A percentile compares a stretch with the other conserved stretches of the same genome.
phyloP scores from a whole-genome alignment of 2,888 invertebrate genomes.

The Drosophila mimica region DNA sequence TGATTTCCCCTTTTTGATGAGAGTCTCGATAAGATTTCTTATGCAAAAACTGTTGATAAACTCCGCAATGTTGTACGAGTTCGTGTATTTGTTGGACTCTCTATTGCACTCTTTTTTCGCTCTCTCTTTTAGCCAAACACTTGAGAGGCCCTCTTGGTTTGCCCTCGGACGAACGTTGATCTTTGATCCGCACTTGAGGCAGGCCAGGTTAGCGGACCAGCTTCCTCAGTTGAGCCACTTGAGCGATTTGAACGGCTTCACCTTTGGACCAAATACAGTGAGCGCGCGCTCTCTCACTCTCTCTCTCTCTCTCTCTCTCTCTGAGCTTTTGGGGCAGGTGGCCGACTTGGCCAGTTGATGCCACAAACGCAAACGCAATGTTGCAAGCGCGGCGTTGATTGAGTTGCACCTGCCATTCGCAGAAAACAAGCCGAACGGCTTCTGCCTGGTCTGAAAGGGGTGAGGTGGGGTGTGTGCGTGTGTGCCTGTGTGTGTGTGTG shows the following conservation, averaged over 20 bases:
- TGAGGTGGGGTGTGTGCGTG: not conserved
- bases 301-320: not conserved
- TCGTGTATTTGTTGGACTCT: constrained; percentile 40
- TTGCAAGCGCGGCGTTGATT: constrained; percentile 66
- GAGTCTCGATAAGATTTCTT: constrained; percentile 12
- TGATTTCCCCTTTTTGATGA: not conserved
- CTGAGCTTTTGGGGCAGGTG: constrained; percentile 60
- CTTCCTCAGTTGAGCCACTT: constrained; percentile 72
- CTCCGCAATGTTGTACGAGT: constrained; percentile 18
- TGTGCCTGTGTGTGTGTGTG: not conserved
- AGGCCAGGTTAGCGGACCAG: constrained; percentile 48
- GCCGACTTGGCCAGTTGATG: constrained; percentile 45
- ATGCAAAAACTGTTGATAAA: not conserved
- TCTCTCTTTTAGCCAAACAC: constrained; percentile 25
- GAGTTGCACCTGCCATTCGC: constrained; percentile 82
- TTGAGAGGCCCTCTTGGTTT: constrained; percentile 31
- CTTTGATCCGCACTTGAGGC: constrained; percentile 71
- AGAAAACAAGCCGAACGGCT: constrained; percentile 74
- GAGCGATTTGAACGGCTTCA: constrained; percentile 49
- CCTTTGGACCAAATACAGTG: constrained; percentile 44
- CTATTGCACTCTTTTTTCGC: constrained; percentile 8
- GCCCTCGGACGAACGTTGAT: constrained; percentile 70
- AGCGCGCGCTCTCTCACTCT: not conserved
- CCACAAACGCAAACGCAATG: constrained; percentile 48
- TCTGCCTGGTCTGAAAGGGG: constrained; percentile 25